Evolutionary conservation across 2,113 vertebrate genomes (phyloP).

Genomic region (Sebastes fasciatus): DNA sequence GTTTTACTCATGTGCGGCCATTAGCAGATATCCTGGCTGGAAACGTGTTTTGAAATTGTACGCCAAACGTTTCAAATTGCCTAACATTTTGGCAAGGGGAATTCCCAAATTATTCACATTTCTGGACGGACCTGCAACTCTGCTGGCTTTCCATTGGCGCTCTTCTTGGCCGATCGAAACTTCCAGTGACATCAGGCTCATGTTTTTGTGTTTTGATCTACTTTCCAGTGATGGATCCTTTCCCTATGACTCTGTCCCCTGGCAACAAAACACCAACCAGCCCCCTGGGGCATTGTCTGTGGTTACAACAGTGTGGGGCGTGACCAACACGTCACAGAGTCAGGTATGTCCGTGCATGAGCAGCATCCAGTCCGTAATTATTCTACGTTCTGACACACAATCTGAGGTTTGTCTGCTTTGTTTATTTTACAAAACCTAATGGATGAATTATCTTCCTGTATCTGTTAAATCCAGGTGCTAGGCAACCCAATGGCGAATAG

Average conservation of each 20-base stretch:
- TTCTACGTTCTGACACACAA: constrained; percentile 1
- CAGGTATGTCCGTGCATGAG: constrained; percentile 87
- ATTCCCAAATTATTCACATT: constrained; percentile 51
- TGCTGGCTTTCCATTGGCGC: constrained; percentile 14
- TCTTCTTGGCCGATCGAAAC: constrained; percentile 28
- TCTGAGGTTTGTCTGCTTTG: not conserved
- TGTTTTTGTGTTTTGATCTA: constrained; percentile 60
- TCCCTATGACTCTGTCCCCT: constrained; percentile 98
- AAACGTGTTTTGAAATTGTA: constrained; percentile 52
- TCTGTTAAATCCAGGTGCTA: constrained; percentile 87
- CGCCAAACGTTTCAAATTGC: constrained; percentile 50
- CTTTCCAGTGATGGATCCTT: constrained; percentile 95
- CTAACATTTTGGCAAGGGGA: constrained; percentile 44
- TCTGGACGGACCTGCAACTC: constrained; percentile 27
- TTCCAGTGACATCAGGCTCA: constrained; percentile 53
- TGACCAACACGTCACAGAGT: constrained; percentile 99
- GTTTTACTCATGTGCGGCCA: constrained; percentile 34
- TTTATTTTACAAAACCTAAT: constrained; percentile 7
- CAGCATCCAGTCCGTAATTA: constrained; percentile 1
- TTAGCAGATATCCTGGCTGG: constrained; percentile 48
- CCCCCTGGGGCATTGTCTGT: constrained; percentile 97
- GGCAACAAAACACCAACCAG: constrained; percentile 98
- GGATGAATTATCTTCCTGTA: not conserved
- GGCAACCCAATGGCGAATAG: constrained; percentile 98
- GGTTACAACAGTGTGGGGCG: constrained; percentile 99